Evolutionary conservation across 2,888 invertebrate genomes (phyloP), one percentile per base, ranked within the genome.

Genomic region (Allophyes oxyacanthae): DNA sequence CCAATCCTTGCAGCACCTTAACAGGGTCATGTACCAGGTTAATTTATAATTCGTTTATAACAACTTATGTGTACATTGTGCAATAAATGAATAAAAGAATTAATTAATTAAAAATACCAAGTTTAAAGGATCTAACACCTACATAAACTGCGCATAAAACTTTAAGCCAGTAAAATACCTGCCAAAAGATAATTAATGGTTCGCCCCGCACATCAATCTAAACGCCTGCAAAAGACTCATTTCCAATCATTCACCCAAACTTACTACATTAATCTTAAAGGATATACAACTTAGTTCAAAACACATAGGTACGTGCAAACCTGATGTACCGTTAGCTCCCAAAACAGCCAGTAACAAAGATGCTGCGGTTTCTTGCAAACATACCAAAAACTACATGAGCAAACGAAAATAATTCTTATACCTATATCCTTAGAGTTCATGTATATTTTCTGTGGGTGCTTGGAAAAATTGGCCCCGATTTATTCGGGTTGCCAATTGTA

Each of bases 251-350:
- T 46, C 45, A 38, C 2, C 7, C 28, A 28, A 28, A 9, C 37
- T 11, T 9, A 8, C 10, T 32, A 41, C 48, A 44, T 63, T 52
- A 36, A 59, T 64, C 54, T 50, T 50, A 32, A 57, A 56, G 50
- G 14, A 54, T 68, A 59, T 62, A 69, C 60, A 64, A 60, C 62
- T 62, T 64, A 64, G 56, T 57, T 57, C 64, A 67, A 64, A 52
- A 51, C 43, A 59, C 49, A 67, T 81, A 72, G 68, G 65, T 76
- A 79, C 64, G 44, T 53, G 78, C 72, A 83, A 88, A 88, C 90
- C 88, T 75, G 87, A 87, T 78, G 69, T 86, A 89, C 91, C 89
- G 91, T 90, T 91, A 91, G 80, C 78, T 68, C 81, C 83, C 78
- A 82, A 85, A 82, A 79, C 67, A 75, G 49, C 42, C 36, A 44